These are phyloP conservation scores for Euglossa dilemma DNA, from an alignment of 1,140 invertebrate genomes.

Conservation along the genomic window DNA sequence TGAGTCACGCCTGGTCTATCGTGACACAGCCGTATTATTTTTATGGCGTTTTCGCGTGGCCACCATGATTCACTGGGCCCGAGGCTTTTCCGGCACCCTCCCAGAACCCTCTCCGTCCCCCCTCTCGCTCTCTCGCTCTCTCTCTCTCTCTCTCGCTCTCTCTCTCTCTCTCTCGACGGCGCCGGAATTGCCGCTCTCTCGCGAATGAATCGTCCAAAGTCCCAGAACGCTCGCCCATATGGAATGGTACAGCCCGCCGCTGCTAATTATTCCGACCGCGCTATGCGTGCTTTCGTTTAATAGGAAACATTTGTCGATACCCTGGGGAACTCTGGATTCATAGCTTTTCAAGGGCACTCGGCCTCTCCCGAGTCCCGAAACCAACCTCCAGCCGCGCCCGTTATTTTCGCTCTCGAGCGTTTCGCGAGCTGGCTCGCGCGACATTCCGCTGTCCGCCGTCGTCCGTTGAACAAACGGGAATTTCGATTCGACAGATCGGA, in stretches of 20 bases:
- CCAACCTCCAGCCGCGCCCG: too few species aligned
- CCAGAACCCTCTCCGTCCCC: not conserved
- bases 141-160: too few species aligned
- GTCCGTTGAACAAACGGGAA: not conserved
- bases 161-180: too few species aligned
- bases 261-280: constrained; percentile 50
- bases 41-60: constrained; percentile 73
- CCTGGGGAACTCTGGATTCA: constrained; percentile 14
- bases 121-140: too few species aligned
- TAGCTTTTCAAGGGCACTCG: not conserved
- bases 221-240: constrained; percentile 43
- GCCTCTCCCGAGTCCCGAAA: not conserved
- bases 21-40: constrained; percentile 70
- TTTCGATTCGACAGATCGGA: too few species aligned
- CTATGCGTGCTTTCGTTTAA: constrained; percentile 48
- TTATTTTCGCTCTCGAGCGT: not conserved
- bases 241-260: constrained; percentile 18
- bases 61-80: constrained; percentile 68
- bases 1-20: constrained; percentile 64
- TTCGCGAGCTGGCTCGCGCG: not conserved
- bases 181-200: not conserved
- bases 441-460: not conserved
- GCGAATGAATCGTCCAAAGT: constrained; percentile 55
- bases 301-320: constrained; percentile 55
- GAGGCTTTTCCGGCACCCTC: constrained; percentile 51